These are phyloP conservation scores for Eremophila alpestris DNA, from an alignment of 2,797 vertebrate species.

Conservation along the genomic window DNA sequence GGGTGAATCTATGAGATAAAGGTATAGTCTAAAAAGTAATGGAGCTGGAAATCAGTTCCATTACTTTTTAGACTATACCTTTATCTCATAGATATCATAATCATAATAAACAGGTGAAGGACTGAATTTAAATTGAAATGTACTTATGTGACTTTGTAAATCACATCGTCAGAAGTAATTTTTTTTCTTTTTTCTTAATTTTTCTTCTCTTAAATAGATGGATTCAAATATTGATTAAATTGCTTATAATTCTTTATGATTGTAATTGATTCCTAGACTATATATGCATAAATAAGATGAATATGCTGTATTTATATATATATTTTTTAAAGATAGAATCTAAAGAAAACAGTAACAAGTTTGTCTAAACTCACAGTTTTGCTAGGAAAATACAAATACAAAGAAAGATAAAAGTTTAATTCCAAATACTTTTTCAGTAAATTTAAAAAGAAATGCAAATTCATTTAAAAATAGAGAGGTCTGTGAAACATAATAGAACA, in stretches of 20 bases:
- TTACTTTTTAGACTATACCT: too few species aligned
- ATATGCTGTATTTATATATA: background rate
- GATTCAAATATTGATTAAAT: background rate
- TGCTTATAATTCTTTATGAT: background rate
- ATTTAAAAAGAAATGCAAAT: background rate
- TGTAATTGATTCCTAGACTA: background rate
- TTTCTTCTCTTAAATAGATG: background rate
- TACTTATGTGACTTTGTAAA: background rate
- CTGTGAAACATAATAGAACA: constrained; percentile 14
- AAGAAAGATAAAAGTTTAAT: background rate
- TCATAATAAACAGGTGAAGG: background rate
- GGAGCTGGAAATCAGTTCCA: background rate
- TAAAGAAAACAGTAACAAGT: background rate
- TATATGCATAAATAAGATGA: background rate
- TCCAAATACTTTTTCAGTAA: background rate
- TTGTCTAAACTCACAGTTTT: background rate
- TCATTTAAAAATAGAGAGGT: background rate
- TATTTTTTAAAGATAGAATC: background rate
- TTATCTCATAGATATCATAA: too few species aligned
- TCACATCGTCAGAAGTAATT: background rate
- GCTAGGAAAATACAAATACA: background rate
- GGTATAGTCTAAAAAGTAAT: background rate
- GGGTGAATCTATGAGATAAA: background rate
- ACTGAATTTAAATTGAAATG: background rate
- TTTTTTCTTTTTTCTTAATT: background rate